These are phyloP conservation scores for Centropristis striata DNA, from an alignment of 2,113 vertebrate species.

Conservation along the genomic window DNA sequence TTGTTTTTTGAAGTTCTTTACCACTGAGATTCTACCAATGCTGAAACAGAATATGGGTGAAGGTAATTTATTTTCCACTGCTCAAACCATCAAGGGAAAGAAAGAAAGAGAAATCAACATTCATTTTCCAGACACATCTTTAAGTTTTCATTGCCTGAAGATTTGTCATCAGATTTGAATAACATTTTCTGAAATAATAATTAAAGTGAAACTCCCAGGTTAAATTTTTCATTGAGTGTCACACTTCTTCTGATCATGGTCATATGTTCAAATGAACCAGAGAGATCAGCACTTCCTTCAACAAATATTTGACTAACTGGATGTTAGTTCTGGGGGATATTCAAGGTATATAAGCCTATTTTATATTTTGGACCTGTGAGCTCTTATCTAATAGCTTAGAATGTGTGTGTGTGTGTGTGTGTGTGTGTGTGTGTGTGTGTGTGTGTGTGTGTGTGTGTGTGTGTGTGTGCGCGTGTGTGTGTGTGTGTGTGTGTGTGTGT, in stretches of 20 bases:
- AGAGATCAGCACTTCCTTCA: not conserved
- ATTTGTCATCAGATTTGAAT: not conserved
- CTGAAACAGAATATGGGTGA: not conserved
- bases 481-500: slow-evolving; percentile 21
- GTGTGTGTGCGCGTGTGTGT: slow-evolving; percentile 26
- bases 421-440: slow-evolving; percentile 23
- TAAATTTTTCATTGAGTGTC: too few relatives aligned
- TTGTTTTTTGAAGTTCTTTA: not conserved
- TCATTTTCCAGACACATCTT: not conserved
- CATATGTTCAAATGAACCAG: too few relatives aligned
- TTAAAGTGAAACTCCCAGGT: not conserved
- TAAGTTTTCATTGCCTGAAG: not conserved
- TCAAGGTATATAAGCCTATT: not conserved
- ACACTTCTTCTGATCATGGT: too few relatives aligned
- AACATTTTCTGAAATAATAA: too few relatives aligned
- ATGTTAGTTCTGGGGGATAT: not conserved
- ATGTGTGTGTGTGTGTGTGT: slow-evolving; percentile 18
- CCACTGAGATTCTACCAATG: not conserved
- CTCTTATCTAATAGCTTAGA: not conserved
- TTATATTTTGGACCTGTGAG: slow-evolving; percentile 34
- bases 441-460: slow-evolving; percentile 24
- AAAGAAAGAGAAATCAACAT: too few relatives aligned
- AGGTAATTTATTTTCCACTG: not conserved
- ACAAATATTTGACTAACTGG: not conserved
- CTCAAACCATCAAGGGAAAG: too few relatives aligned